phyloP scores from a whole-genome alignment of 2,797 vertebrate species.

The Lepilemur septentrionalis region DNA sequence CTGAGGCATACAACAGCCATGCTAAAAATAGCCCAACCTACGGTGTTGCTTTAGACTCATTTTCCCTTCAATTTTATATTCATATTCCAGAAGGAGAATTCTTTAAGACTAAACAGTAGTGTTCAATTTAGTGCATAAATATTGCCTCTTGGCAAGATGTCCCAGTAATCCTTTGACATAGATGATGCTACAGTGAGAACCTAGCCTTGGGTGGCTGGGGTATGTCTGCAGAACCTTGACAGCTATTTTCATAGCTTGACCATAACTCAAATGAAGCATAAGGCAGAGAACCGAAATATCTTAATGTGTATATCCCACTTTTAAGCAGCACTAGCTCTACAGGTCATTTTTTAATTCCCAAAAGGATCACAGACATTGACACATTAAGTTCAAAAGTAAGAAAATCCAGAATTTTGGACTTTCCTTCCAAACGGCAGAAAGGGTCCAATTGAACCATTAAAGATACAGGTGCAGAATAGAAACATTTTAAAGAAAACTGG shows the following conservation, averaged over 20 bases:
- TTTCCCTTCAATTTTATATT: conserved; percentile 22
- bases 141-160: background rate
- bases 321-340: background rate
- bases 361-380: background rate
- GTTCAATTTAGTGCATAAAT: background rate
- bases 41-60: background rate
- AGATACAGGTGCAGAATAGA: background rate
- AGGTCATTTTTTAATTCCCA: background rate
- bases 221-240: background rate
- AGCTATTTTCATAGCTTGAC: background rate
- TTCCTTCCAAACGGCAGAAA: background rate
- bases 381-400: conserved; percentile 34
- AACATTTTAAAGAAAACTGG: background rate
- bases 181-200: background rate
- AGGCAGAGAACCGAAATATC: background rate
- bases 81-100: background rate
- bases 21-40: conserved; percentile 10
- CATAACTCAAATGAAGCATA: background rate
- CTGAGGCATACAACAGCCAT: background rate
- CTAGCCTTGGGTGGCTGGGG: background rate
- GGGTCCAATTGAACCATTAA: background rate
- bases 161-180: background rate
- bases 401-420: background rate
- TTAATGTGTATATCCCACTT: background rate
- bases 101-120: background rate